These are phyloP conservation scores for Mus pahari DNA, from an alignment of 2,113 vertebrate genomes.

Conservation along the genomic window DNA sequence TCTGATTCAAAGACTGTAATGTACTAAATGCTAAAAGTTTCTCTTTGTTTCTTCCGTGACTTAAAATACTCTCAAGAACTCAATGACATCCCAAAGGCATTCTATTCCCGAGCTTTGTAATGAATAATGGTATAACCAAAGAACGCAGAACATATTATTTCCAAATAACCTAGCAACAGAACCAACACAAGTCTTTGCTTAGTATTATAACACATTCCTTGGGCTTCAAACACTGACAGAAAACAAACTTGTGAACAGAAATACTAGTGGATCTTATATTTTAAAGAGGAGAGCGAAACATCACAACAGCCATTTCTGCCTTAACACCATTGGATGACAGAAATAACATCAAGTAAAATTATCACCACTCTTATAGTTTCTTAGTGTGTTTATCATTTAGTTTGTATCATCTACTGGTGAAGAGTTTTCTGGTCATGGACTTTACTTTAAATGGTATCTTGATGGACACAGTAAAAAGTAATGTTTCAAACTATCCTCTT, in stretches of 20 bases:
- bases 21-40: not conserved
- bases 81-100: conserved; percentile 10
- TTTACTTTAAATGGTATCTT: not conserved
- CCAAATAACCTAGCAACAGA: not conserved
- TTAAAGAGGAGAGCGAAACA: not conserved
- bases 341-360: not conserved
- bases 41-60: conserved; percentile 14
- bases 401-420: not conserved
- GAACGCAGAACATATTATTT: not conserved
- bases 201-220: not conserved
- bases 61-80: conserved; percentile 5
- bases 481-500: not conserved
- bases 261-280: not conserved
- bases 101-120: not conserved
- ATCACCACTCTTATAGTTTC: not conserved
- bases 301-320: not conserved
- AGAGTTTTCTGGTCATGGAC: not conserved
- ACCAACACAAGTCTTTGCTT: not conserved
- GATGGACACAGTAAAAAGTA: not conserved
- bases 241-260: not conserved
- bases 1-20: not conserved
- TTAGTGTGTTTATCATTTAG: not conserved
- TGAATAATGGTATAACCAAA: not conserved
- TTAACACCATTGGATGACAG: not conserved
- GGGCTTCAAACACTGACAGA: not conserved